phyloP scores from a whole-genome alignment of 64 coral and sea anemone genomes.

The Montipora foliosa region DNA sequence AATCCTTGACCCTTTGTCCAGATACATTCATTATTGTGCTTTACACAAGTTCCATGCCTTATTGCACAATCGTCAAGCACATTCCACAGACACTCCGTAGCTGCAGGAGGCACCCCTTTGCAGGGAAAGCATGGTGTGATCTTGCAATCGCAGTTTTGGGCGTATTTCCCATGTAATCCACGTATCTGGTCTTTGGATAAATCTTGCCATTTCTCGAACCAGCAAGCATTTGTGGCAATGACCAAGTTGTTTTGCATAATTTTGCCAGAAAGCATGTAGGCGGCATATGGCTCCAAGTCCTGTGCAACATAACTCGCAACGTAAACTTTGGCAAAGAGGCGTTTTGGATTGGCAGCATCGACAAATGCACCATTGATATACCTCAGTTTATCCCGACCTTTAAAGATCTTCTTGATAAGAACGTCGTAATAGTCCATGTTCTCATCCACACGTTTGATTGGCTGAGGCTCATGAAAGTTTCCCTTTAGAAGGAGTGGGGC shows the following conservation, averaged over 20 bases:
- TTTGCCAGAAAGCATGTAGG: slow-evolving; percentile 51
- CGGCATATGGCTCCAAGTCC: background rate
- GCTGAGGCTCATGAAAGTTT: too few relatives aligned
- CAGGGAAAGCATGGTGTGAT: slow-evolving; percentile 2
- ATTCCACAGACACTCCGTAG: background rate
- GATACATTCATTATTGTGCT: background rate
- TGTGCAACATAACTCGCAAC: background rate
- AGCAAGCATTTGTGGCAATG: background rate
- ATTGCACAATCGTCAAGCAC: slow-evolving; percentile 7
- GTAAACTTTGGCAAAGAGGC: slow-evolving; percentile 24
- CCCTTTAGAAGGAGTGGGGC: background rate
- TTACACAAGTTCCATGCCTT: background rate
- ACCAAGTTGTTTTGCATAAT: slow-evolving; percentile 14
- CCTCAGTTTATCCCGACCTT: slow-evolving; percentile 19
- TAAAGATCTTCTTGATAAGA: slow-evolving; percentile 37
- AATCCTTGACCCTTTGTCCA: slow-evolving; percentile 1
- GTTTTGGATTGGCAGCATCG: slow-evolving; percentile 34
- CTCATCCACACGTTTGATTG: background rate
- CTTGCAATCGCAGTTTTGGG: slow-evolving; percentile 12
- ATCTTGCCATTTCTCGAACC: slow-evolving; percentile 24
- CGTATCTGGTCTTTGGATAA: background rate
- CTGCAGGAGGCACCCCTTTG: background rate
- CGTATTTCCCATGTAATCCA: slow-evolving; percentile 14
- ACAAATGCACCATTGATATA: slow-evolving; percentile 1
- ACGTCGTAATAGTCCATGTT: slow-evolving; percentile 52